Evolutionary conservation across 2,797 vertebrate genomes (phyloP), one percentile per base, ranked within the genome.

Genomic region (Acipenser transmontanus): DNA sequence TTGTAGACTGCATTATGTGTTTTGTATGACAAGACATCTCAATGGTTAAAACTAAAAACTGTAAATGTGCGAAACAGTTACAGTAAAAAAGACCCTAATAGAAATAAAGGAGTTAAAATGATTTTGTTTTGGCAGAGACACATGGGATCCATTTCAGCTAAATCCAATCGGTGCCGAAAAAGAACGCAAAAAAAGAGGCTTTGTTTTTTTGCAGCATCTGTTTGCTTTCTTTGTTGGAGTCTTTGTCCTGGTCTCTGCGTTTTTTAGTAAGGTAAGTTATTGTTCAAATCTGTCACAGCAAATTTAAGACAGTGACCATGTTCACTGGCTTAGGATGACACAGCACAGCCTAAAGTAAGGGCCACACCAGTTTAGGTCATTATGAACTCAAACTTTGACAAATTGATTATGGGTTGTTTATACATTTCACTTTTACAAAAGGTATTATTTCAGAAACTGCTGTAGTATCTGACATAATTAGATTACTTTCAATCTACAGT

Each of bases 111-210:
- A 11, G 14, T 57, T 6, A 7, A 11, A 7, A 12, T 57, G 1
- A n/a, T 12, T 50, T 51, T 11, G 66, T 57, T 50, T 9, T 60
- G 13, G 10, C 76, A 90, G 90, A 64, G 87, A 90, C 64, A 90
- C 88, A 47, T 91, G 90, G 89, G 89, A 91, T 76, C 89, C 90
- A 0, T 91, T 92, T 75, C 86, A 88, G 70, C 67, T 91, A 67
- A 89, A 89, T 67, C 87, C 88, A 0, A 56, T 85, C 3, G 88
- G 88, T 66, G 72, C 90, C 2, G 88, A 91, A 80, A 89, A 92
- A 74, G 89, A 92, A 75, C 7, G 51, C 7, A 87, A 86, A 70
- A 76, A 65, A 67, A 78, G 14, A 76, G 88, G 86, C 66, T 84
- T 91, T 50, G 50, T 64, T 12, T 0, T 90, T 4, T 71, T 70